phyloP scores from a whole-genome alignment of 2,113 vertebrate genomes.

The Caracal caracal region DNA sequence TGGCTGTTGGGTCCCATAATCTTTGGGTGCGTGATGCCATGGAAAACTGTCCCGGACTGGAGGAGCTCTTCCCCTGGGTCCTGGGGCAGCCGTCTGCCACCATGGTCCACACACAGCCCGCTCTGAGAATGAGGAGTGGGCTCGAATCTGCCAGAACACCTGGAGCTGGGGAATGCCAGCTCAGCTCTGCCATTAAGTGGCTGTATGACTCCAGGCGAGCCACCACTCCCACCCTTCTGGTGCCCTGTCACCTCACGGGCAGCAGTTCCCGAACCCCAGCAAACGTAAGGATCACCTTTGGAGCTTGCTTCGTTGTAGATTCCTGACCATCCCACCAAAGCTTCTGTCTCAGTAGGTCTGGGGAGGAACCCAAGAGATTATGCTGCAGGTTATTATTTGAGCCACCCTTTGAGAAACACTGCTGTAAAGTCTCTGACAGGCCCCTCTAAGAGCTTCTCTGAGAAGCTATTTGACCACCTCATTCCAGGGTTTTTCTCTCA shows the following conservation, averaged over 20 bases:
- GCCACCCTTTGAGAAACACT: neutral
- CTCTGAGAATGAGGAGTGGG: neutral
- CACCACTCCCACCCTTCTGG: neutral
- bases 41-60: neutral
- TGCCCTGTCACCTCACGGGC: neutral
- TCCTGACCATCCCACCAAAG: neutral
- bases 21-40: neutral
- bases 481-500: neutral
- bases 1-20: neutral
- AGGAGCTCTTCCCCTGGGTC: neutral
- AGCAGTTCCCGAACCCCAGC: neutral
- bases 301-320: neutral
- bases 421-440: neutral
- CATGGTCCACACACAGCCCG: neutral
- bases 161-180: no score
- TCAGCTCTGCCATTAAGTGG: neutral
- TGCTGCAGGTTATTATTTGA: no score
- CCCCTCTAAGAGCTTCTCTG: neutral
- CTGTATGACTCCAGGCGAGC: neutral
- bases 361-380: neutral
- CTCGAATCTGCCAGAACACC: neutral
- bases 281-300: fast-evolving
- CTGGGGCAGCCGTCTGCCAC: neutral
- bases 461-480: neutral
- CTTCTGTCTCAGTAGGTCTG: neutral